Evolutionary conservation across 1,140 invertebrate genomes (phyloP).

Genomic region (Drosophila bipectinata): DNA sequence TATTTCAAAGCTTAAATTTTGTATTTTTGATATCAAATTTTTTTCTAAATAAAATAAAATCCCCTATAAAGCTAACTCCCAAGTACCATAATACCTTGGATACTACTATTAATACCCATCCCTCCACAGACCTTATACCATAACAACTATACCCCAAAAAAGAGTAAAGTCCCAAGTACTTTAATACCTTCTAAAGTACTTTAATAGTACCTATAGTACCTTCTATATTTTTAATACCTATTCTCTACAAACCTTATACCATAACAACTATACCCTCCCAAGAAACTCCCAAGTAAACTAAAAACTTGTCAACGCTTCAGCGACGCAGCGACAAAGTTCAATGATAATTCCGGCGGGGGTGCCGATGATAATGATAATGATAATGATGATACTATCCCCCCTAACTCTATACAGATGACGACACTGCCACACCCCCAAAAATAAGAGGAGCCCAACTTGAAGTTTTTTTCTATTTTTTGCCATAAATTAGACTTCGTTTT

Average conservation of each 20-base stretch:
- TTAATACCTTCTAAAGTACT: too few relatives aligned
- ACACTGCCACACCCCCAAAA: slow-evolving; percentile 50
- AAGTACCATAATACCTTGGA: too few relatives aligned
- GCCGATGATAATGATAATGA: slow-evolving; percentile 20
- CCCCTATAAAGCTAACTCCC: too few relatives aligned
- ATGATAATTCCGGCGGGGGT: slow-evolving; percentile 10
- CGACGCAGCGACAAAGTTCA: slow-evolving; percentile 33
- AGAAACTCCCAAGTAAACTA: slow-evolving; percentile 5
- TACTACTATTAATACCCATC: too few relatives aligned
- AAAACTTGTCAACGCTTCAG: slow-evolving; percentile 60
- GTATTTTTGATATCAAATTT: too few relatives aligned
- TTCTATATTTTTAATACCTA: too few relatives aligned
- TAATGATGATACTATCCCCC: slow-evolving; percentile 20
- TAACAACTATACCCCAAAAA: slow-evolving; percentile 8
- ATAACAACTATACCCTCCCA: slow-evolving; percentile 9
- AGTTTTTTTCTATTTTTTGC: slow-evolving; percentile 19
- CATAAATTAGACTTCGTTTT: slow-evolving; percentile 76
- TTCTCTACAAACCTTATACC: background rate
- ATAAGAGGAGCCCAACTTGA: slow-evolving; percentile 1
- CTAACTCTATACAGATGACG: slow-evolving; percentile 31
- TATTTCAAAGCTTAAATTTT: too few relatives aligned
- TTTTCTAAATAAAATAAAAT: too few relatives aligned
- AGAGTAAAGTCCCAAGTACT: too few relatives aligned
- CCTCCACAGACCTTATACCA: background rate
- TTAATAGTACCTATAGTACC: too few relatives aligned